Conservation (phyloP, 2,888 invertebrate genomes). For the Thecocarcelia acutangulata region DNA sequence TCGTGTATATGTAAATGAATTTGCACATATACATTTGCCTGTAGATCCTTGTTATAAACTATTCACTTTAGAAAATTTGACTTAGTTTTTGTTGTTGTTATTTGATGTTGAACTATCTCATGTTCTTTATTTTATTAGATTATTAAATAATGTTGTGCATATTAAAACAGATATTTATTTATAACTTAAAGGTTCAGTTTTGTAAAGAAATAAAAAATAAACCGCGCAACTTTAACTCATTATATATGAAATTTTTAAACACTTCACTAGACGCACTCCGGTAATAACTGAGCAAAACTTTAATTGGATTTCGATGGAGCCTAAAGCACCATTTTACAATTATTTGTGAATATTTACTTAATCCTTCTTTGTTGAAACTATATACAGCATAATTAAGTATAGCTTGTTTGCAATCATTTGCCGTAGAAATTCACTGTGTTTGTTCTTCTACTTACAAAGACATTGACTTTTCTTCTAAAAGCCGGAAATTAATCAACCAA, state of each 20-base stretch:
- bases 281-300: too few species aligned
- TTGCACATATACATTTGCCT: too few species aligned
- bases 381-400: constrained; percentile 35
- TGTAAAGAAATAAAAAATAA: too few species aligned
- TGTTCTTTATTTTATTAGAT: not conserved
- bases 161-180: constrained; percentile 2
- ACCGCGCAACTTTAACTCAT: too few species aligned
- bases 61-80: not conserved
- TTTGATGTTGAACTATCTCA: constrained; percentile 6
- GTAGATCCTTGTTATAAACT: too few species aligned
- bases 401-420: not conserved
- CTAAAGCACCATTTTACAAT: not conserved
- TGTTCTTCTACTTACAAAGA: constrained; percentile 29
- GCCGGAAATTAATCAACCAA: constrained; percentile 75
- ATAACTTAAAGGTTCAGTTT: not conserved
- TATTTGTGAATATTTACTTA: not conserved
- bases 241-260: too few species aligned
- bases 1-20: too few species aligned
- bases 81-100: constrained; percentile 6
- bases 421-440: constrained; percentile 18
- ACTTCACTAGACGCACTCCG: too few species aligned
- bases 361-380: constrained; percentile 8
- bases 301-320: too few species aligned
- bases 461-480: constrained; percentile 51
- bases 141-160: constrained; percentile 27